Conservation (phyloP, 2,113 vertebrate species). For the Semicossyphus pulcher region DNA sequence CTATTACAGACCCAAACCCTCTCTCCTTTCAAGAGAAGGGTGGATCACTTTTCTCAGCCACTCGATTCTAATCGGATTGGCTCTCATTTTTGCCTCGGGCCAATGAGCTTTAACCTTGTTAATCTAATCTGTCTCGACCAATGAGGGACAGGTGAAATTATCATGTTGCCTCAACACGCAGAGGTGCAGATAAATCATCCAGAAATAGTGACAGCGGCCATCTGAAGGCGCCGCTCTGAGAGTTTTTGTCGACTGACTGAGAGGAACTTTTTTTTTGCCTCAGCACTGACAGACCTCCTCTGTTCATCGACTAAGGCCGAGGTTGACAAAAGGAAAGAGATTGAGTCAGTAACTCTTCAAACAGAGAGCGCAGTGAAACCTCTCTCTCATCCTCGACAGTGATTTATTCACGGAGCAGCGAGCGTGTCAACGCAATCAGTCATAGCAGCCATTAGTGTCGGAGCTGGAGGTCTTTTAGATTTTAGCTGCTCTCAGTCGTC, state of each 20-base stretch:
- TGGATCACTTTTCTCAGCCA: slow-evolving; percentile 82
- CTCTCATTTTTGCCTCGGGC: slow-evolving; percentile 78
- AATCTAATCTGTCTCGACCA: slow-evolving; percentile 75
- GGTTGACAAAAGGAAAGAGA: slow-evolving; percentile 52
- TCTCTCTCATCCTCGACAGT: slow-evolving; percentile 46
- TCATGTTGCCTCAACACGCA: slow-evolving; percentile 70
- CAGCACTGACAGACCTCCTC: slow-evolving; percentile 55
- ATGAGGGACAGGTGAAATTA: slow-evolving; percentile 79
- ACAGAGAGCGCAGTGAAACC: slow-evolving; percentile 26
- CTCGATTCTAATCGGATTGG: slow-evolving; percentile 85
- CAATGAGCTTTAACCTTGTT: slow-evolving; percentile 82
- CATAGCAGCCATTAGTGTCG: slow-evolving; percentile 29
- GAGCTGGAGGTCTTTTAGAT: slow-evolving; percentile 28
- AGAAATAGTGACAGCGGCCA: slow-evolving; percentile 48
- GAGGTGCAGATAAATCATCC: slow-evolving; percentile 63
- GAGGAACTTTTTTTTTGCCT: too few species aligned
- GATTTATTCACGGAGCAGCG: slow-evolving; percentile 57
- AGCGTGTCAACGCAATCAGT: slow-evolving; percentile 49
- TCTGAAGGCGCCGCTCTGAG: slow-evolving; percentile 38
- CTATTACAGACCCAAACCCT: slow-evolving; percentile 76
- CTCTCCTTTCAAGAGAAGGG: slow-evolving; percentile 82
- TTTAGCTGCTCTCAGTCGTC: slow-evolving; percentile 34
- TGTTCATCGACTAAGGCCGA: slow-evolving; percentile 52
- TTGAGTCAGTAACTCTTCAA: slow-evolving; percentile 50
- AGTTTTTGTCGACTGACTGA: slow-evolving; percentile 63